These are phyloP conservation scores for Actias luna DNA, from an alignment of 2,888 invertebrate genomes.

Conservation along the genomic window DNA sequence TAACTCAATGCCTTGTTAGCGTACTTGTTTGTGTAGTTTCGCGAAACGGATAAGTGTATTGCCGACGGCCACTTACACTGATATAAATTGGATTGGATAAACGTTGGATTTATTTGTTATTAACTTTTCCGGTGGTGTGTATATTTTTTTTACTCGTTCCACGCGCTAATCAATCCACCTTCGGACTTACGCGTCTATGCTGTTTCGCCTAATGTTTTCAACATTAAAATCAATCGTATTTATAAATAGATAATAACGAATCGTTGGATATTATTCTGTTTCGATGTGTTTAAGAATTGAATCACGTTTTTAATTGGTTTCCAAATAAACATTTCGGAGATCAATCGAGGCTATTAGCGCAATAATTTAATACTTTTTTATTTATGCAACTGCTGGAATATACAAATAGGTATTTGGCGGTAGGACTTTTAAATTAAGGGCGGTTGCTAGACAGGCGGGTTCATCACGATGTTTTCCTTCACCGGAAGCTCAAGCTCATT, in stretches of 20 bases:
- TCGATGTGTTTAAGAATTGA: background rate
- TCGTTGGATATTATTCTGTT: background rate
- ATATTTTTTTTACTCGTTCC: background rate
- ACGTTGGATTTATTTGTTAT: constrained; percentile 5
- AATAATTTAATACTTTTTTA: background rate
- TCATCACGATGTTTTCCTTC: too few species aligned
- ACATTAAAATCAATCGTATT: background rate
- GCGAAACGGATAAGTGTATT: constrained; percentile 15
- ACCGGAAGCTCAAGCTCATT: too few species aligned
- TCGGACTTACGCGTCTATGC: background rate
- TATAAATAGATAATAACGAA: background rate
- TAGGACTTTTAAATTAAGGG: too few species aligned
- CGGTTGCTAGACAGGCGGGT: too few species aligned
- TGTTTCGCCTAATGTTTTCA: background rate
- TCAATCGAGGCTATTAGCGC: background rate
- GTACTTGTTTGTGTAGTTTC: constrained; percentile 11
- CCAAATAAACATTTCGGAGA: background rate
- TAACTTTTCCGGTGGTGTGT: background rate
- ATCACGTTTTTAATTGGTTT: background rate
- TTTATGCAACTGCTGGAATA: too few species aligned
- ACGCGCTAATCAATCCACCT: constrained; percentile 2
- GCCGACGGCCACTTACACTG: background rate
- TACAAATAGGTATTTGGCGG: too few species aligned
- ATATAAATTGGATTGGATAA: constrained; percentile 4
- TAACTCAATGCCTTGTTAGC: constrained; percentile 19